Percentiles rank a stretch among this genome's conserved stretches.
Evolutionary conservation across 2,113 vertebrate genomes (phyloP).

Genomic region (Cyprinus carpio): DNA sequence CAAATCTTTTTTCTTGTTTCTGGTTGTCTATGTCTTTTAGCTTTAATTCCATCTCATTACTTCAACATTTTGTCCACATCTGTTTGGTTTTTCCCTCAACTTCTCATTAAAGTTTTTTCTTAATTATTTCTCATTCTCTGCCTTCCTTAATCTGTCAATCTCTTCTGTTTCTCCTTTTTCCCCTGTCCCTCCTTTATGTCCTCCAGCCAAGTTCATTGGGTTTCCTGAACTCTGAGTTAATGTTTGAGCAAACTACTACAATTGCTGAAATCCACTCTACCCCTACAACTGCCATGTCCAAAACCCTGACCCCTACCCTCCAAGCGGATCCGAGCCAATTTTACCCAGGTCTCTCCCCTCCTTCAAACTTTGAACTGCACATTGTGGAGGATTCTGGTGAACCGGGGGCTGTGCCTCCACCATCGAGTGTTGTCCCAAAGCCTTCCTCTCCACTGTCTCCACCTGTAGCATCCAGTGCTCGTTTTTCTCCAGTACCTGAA

Average conservation of each 20-base stretch:
- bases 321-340: constrained; percentile 57
- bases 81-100: neutral
- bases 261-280: constrained; percentile 57
- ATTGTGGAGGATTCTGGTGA: constrained; percentile 72
- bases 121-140: constrained; percentile 49
- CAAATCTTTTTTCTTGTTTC: neutral
- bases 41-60: neutral
- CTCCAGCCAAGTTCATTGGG: constrained; percentile 86
- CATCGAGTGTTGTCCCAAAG: neutral
- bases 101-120: constrained; percentile 22
- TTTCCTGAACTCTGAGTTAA: constrained; percentile 72
- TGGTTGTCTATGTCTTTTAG: neutral
- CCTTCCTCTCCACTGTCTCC: constrained; percentile 63
- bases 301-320: constrained; percentile 54
- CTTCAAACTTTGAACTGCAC: constrained; percentile 69
- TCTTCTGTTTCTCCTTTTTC: constrained; percentile 63
- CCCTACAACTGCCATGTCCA: constrained; percentile 58
- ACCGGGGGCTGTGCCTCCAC: neutral
- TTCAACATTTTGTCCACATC: neutral
- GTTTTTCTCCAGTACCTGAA: constrained; percentile 53
- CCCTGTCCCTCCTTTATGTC: constrained; percentile 59
- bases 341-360: constrained; percentile 57
- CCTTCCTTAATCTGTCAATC: constrained; percentile 51
- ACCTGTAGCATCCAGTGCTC: constrained; percentile 5
- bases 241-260: constrained; percentile 67